These are phyloP conservation scores for Styela plicata DNA, from an alignment of 23 tunicate genomes.

Conservation along the genomic window DNA sequence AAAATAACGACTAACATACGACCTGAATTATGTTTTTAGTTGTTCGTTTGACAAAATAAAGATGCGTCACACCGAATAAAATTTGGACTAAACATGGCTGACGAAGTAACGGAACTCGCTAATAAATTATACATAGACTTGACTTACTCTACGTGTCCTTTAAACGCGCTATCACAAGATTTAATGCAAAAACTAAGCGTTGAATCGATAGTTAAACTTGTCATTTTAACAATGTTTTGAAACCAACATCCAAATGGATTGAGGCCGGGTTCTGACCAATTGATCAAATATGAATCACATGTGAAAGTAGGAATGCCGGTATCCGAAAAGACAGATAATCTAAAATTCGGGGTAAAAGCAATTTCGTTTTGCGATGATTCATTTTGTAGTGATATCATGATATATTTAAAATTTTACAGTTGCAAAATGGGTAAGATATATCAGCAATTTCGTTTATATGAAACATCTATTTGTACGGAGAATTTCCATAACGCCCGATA, in stretches of 20 bases:
- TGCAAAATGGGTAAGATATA: no score
- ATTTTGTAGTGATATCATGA: no score
- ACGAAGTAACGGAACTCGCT: background rate
- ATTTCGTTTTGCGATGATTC: no score
- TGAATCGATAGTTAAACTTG: background rate
- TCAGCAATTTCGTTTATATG: no score
- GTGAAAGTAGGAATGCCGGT: no score
- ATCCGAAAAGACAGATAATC: no score
- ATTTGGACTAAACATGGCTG: background rate
- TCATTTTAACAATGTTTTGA: background rate
- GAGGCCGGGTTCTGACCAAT: no score
- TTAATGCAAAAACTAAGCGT: background rate
- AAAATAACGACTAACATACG: background rate
- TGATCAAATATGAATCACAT: no score
- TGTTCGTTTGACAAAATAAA: background rate
- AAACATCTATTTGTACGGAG: no score
- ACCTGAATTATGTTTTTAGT: background rate
- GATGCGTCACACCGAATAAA: background rate
- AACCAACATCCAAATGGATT: background rate
- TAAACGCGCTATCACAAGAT: background rate
- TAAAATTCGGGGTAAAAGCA: no score
- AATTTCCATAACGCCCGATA: no score
- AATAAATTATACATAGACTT: slow-evolving; percentile 20
- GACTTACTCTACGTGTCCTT: background rate
- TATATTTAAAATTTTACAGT: no score